These are phyloP conservation scores for Ranitomeya variabilis DNA, from an alignment of 2,113 vertebrate species.

Conservation along the genomic window DNA sequence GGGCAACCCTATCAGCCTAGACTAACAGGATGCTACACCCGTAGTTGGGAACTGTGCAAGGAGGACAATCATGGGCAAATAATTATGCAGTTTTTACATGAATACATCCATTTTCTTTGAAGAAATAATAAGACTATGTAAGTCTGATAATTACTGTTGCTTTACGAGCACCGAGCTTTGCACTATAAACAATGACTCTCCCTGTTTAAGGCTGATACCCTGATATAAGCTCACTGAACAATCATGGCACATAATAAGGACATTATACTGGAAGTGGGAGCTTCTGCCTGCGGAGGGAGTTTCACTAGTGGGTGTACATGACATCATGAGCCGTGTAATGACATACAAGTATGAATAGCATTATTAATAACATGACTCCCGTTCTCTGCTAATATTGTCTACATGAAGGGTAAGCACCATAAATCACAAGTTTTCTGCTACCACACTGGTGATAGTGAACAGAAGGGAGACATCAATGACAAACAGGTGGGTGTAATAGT, in stretches of 20 bases:
- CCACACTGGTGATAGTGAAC: not conserved
- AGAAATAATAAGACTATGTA: slow-evolving; percentile 24
- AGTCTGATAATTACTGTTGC: not conserved
- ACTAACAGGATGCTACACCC: not conserved
- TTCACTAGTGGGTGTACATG: slow-evolving; percentile 33
- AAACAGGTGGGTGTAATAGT: not conserved
- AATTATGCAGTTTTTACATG: not conserved
- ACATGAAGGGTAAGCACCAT: slow-evolving; percentile 1
- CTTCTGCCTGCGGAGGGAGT: not conserved
- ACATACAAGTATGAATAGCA: not conserved
- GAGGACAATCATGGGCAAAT: not conserved
- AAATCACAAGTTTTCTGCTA: slow-evolving; percentile 1
- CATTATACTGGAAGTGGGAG: slow-evolving; percentile 4
- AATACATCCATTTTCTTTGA: not conserved
- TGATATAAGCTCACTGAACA: not conserved
- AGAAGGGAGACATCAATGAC: not conserved
- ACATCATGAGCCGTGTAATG: slow-evolving; percentile 19
- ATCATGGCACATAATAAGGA: not conserved
- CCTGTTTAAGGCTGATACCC: not conserved
- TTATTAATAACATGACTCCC: not conserved
- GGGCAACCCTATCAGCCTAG: not conserved
- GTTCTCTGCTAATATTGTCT: slow-evolving; percentile 18
- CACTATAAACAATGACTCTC: not conserved
- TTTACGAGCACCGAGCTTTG: not conserved
- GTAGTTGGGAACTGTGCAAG: not conserved